phyloP scores from a whole-genome alignment of 2,797 vertebrate genomes.

The Phalloptychus januarius region DNA sequence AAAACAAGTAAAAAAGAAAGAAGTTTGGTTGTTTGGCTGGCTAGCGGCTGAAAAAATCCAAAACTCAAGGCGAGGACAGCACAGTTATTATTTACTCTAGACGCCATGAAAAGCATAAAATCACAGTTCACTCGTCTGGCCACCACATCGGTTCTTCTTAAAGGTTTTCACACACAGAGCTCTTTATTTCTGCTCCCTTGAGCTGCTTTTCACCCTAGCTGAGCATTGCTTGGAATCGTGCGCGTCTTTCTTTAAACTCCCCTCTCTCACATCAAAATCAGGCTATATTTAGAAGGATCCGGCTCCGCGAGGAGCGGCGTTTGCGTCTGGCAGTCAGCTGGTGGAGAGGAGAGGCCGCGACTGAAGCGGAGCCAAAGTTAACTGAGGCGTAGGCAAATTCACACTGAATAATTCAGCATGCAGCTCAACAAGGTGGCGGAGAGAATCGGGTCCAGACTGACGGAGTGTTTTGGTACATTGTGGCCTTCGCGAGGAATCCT shows the following conservation, averaged over 20 bases:
- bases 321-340: constrained; percentile 56
- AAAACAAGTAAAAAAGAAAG: too few relatives aligned
- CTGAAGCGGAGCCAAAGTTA: constrained; percentile 43
- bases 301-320: constrained; percentile 39
- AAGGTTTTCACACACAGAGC: background rate
- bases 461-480: constrained; percentile 33
- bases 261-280: constrained; percentile 32
- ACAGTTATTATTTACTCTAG: background rate
- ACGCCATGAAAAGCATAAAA: background rate
- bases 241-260: constrained; percentile 7
- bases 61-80: too few relatives aligned
- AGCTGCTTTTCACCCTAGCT: background rate
- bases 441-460: constrained; percentile 44
- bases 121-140: background rate
- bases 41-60: too few relatives aligned
- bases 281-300: constrained; percentile 60
- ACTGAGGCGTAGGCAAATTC: constrained; percentile 51
- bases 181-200: background rate
- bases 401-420: constrained; percentile 75
- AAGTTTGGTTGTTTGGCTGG: too few relatives aligned
- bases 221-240: background rate
- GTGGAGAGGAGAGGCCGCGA: constrained; percentile 33
- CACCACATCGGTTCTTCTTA: background rate
- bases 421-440: constrained; percentile 19
- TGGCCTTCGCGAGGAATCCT: background rate